Base-by-base conservation (phyloP, 1,140 invertebrate species). In the Ericerus pela region DNA sequence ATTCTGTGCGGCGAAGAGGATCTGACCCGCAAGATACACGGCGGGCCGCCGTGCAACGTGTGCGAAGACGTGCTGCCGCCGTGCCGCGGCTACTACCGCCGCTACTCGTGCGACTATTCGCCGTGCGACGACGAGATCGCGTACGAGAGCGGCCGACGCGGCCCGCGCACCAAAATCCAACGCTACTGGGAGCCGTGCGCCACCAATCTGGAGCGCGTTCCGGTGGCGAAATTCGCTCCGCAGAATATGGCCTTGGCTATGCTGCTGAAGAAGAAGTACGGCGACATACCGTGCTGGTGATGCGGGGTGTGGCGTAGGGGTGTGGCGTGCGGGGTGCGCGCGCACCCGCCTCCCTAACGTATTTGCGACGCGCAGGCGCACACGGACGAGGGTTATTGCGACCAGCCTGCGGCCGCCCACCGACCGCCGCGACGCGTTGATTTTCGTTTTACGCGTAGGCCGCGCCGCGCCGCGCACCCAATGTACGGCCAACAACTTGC, bases 181-280 rank as follows among this genome's bases (percentile, higher is more conserved):
- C 22, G 41, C 11, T 47, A 47, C 16, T 47, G 41, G 41, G 41
- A 47, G 8, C 2, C 41, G 2, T 47, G 41, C 20, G 11, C 14
- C 5, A 16, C 6, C n/a, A 5, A 16, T 16, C 4, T 14, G 16
- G 41, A 10, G 14, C 22, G 20, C 11, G 3, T 22, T 8, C 20
- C 22, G 10, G 20, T 47, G 3, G 26, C 22, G 10, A 47, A 10
- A 47, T 47, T 14, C 41, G 41, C 41, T 47, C 41, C 41, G 22
- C 41, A 47, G 20, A 47, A 47, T 24, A 47, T 47, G 41, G 41
- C 41, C 26, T 47, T 47, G 18, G 41, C 41, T n/a, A n/a, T n/a
- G n/a, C n/a, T n/a, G n/a, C n/a, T n/a, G n/a, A n/a, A n/a, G n/a
- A n/a, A n/a, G n/a, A n/a, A n/a, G n/a, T n/a, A n/a, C n/a, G n/a